Percentiles rank a stretch among this genome's conserved stretches.
These are phyloP conservation scores for Sminthopsis crassicaudata DNA, from an alignment of 2,113 vertebrate species.

Conservation along the genomic window DNA sequence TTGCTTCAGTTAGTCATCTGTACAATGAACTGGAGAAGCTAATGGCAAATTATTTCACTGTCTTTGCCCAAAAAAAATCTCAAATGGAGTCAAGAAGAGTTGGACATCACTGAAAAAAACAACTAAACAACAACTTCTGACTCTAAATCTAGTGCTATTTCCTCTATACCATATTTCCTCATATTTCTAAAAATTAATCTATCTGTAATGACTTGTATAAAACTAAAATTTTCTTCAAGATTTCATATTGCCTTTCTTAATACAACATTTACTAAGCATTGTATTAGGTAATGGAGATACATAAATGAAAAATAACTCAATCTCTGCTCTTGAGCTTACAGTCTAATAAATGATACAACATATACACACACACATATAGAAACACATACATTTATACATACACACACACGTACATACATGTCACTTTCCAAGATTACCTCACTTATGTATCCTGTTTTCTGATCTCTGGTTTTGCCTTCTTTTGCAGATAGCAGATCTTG, in stretches of 20 bases:
- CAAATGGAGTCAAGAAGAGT: neutral
- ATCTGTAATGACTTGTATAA: neutral
- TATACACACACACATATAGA: neutral
- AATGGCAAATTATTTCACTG: neutral
- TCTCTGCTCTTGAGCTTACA: neutral
- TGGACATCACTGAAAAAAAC: neutral
- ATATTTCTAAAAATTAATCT: neutral
- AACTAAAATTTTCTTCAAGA: neutral
- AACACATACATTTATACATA: too few species aligned
- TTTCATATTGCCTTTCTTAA: neutral
- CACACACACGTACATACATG: neutral
- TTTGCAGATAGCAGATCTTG: conserved; percentile 94
- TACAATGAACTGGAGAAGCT: neutral
- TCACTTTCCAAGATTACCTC: neutral
- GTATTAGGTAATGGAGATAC: neutral
- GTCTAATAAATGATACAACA: neutral
- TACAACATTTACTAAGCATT: neutral
- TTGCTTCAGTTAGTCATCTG: neutral
- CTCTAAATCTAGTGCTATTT: too few species aligned
- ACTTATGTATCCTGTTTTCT: neutral
- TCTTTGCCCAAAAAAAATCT: too few species aligned
- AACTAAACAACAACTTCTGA: neutral
- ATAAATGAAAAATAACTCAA: neutral
- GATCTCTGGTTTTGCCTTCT: neutral
- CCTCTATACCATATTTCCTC: neutral